A percentile compares a stretch with the other conserved stretches of the same genome.
phyloP scores from a whole-genome alignment of 2,888 invertebrate species.

The Cenopis cana region DNA sequence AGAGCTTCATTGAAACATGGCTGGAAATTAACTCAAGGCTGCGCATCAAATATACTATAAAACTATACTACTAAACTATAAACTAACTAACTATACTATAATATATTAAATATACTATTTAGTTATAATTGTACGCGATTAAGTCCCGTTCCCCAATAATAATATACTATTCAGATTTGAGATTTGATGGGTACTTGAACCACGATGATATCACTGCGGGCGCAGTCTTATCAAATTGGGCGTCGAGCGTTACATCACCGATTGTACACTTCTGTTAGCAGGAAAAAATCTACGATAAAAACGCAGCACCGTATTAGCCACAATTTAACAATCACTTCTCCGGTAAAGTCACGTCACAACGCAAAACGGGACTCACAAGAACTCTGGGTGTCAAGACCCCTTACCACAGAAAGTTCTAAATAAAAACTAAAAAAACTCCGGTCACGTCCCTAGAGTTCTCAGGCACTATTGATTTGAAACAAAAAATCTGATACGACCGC shows the following conservation, averaged over 20 bases:
- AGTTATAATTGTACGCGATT: no score
- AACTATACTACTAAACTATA: no score
- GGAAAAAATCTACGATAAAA: conserved; percentile 5
- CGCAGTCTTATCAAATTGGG: conserved; percentile 33
- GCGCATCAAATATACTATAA: conserved; percentile 24
- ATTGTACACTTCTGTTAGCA: conserved; percentile 17
- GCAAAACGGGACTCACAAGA: conserved; percentile 14
- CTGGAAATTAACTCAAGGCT: not conserved
- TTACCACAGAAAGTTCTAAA: conserved; percentile 4
- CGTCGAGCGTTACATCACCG: conserved; percentile 34
- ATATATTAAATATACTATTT: no score
- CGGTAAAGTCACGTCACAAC: conserved; percentile 19
- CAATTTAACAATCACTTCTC: conserved; percentile 2
- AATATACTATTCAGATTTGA: no score
- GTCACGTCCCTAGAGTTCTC: conserved; percentile 31
- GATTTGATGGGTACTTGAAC: conserved; percentile 13
- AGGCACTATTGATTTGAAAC: conserved; percentile 38
- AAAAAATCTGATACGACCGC: conserved; percentile 57
- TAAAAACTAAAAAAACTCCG: conserved; percentile 22
- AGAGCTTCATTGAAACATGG: conserved; percentile 1
- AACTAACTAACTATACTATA: no score
- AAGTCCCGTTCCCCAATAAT: no score
- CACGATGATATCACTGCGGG: conserved; percentile 31
- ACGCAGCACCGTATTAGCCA: not conserved
- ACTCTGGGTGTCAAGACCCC: conserved; percentile 25